Evolutionary conservation across 2,113 vertebrate genomes (phyloP).

Genomic region (Reinhardtius hippoglossoides): DNA sequence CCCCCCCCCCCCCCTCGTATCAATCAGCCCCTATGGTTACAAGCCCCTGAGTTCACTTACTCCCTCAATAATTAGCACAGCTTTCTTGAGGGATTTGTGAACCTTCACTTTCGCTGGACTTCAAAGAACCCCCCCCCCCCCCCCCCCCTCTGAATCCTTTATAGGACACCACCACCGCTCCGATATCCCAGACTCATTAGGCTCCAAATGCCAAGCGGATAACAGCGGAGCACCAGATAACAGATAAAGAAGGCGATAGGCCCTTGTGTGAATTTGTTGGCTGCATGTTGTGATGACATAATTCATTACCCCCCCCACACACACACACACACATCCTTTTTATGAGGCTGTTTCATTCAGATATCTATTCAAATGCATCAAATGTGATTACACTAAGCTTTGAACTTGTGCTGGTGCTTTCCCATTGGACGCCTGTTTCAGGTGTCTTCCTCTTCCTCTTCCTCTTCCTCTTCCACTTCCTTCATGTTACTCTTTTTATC

Average conservation of each 20-base stretch:
- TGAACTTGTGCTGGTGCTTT: no score
- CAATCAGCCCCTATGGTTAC: conserved; percentile 1
- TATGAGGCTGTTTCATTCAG: conserved; percentile 63
- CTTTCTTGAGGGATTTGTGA: conserved; percentile 1
- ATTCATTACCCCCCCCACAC: conserved; percentile 56
- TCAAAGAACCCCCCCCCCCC: conserved; percentile 17
- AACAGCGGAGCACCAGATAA: conserved; percentile 53
- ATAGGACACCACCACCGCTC: conserved; percentile 29
- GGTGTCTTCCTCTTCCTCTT: neutral
- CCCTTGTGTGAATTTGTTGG: conserved; percentile 59
- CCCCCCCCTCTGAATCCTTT: conserved; percentile 38
- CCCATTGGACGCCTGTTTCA: no score
- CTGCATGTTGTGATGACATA: conserved; percentile 63
- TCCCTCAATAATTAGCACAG: conserved; percentile 9
- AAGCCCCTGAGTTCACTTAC: conserved; percentile 13
- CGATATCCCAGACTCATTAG: conserved; percentile 61
- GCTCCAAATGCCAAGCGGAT: conserved; percentile 64
- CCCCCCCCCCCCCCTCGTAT: neutral
- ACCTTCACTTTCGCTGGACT: conserved; percentile 20
- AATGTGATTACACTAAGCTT: conserved; percentile 64
- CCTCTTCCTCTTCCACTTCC: no score
- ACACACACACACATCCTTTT: conserved; percentile 30
- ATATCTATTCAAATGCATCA: conserved; percentile 63
- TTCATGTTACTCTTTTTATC: no score
- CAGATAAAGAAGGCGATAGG: conserved; percentile 56